These are phyloP conservation scores for Mesorhabditis spiculigera DNA, from an alignment of 2,888 invertebrate species.

Conservation along the genomic window DNA sequence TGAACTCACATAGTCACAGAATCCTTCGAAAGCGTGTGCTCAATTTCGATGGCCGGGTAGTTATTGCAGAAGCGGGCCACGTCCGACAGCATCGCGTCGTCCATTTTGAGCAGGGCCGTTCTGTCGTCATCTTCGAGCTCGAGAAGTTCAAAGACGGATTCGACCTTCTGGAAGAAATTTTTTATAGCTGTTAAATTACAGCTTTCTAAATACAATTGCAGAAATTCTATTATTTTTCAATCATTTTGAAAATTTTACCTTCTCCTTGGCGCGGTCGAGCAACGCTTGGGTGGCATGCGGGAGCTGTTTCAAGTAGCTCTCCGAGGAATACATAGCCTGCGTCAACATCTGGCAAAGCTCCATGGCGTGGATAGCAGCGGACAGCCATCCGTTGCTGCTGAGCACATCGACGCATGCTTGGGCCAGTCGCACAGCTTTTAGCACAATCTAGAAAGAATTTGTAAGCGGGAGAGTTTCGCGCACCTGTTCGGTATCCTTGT, in stretches of 20 bases:
- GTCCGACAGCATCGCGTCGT: conserved; percentile 87
- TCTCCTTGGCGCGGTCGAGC: conserved; percentile 84
- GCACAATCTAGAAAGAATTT: conserved; percentile 68
- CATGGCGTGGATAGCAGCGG: conserved; percentile 98
- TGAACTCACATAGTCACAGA: conserved; percentile 63
- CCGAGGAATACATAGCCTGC: conserved; percentile 98
- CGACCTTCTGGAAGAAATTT: conserved; percentile 65
- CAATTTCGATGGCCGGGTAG: conserved; percentile 95
- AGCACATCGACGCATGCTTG: conserved; percentile 86
- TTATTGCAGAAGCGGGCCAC: conserved; percentile 97
- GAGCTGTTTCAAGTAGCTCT: conserved; percentile 90
- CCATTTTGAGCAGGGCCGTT: conserved; percentile 70
- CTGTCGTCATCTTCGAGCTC: conserved; percentile 78
- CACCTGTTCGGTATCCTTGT: conserved; percentile 80
- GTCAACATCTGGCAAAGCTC: conserved; percentile 99
- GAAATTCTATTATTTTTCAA: not conserved
- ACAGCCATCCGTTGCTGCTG: conserved; percentile 88
- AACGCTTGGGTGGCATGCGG: conserved; percentile 88
- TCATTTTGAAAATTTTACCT: conserved; percentile 64
- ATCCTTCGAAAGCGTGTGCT: conserved; percentile 82
- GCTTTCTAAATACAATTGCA: not conserved
- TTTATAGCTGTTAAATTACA: not conserved
- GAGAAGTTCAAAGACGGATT: conserved; percentile 92
- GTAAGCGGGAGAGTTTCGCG: conserved; percentile 2
- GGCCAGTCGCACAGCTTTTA: conserved; percentile 62